Conservation (phyloP, 2,888 invertebrate genomes). For the Petrophora chlorosata region DNA sequence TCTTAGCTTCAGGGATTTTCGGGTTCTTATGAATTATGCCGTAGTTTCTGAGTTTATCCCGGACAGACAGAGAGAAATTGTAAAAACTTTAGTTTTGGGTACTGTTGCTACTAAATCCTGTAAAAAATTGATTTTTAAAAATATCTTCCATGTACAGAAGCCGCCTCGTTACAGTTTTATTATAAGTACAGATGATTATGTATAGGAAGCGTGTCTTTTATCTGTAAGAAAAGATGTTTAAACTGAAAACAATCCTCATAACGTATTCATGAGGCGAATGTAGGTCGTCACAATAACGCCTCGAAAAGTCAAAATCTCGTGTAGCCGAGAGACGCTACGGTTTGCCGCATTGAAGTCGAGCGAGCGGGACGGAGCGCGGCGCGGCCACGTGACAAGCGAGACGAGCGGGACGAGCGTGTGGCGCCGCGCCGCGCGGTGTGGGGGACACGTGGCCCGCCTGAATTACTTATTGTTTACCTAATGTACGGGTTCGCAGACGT, state of each 20-base stretch:
- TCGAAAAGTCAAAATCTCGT: constrained; percentile 52
- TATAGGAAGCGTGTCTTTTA: not conserved
- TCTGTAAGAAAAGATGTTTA: not conserved
- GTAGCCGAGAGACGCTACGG: constrained; percentile 58
- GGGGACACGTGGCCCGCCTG: constrained; percentile 8
- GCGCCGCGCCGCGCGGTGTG: not conserved
- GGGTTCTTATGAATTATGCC: too few species aligned
- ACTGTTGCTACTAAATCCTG: too few species aligned
- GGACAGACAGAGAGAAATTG: too few species aligned
- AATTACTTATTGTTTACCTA: constrained; percentile 29
- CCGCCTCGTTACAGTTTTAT: too few species aligned
- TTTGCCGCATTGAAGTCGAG: constrained; percentile 73
- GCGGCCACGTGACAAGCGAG: not conserved
- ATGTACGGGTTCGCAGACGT: not conserved
- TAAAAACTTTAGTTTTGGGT: too few species aligned
- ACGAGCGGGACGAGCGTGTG: not conserved
- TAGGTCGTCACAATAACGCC: constrained; percentile 36
- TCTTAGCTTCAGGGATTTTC: not conserved
- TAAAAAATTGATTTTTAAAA: too few species aligned
- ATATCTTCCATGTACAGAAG: too few species aligned
- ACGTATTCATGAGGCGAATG: constrained; percentile 38
- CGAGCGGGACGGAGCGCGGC: constrained; percentile 50
- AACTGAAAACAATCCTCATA: constrained; percentile 24
- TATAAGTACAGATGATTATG: too few species aligned
- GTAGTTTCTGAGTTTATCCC: too few species aligned